These are phyloP conservation scores for Aplochiton taeniatus DNA, from an alignment of 2,797 vertebrate species.

Conservation along the genomic window DNA sequence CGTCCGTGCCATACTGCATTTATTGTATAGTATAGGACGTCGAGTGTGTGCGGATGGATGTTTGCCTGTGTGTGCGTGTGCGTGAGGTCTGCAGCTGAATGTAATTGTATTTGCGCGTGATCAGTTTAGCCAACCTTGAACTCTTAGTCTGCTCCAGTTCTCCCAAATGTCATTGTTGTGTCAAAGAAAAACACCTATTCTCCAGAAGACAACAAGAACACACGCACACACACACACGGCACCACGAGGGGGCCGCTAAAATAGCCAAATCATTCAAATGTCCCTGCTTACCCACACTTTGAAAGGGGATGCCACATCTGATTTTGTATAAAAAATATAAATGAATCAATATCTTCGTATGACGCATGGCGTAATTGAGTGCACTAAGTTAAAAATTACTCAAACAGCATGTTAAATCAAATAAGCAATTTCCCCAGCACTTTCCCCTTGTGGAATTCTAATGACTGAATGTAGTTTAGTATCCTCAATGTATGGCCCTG, in stretches of 20 bases:
- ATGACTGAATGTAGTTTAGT: neutral
- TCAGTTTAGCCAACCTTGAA: slow-evolving; percentile 23
- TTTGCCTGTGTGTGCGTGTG: neutral
- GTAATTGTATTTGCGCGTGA: slow-evolving; percentile 34
- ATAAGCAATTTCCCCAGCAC: neutral
- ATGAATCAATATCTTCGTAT: neutral
- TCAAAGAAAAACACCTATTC: slow-evolving; percentile 10
- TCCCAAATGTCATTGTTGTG: slow-evolving; percentile 22
- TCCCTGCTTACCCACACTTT: too few relatives aligned
- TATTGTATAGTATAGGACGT: neutral
- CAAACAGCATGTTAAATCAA: neutral
- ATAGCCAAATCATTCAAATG: too few relatives aligned
- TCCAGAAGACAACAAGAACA: slow-evolving; percentile 18
- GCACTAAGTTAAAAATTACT: neutral
- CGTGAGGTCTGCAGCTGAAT: slow-evolving; percentile 29
- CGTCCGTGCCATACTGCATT: too few relatives aligned
- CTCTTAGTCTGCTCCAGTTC: slow-evolving; percentile 39
- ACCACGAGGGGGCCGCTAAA: too few relatives aligned
- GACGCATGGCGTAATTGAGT: neutral
- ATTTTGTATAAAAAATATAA: slow-evolving; percentile 3
- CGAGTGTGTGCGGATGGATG: neutral
- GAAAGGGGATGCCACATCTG: too few relatives aligned
- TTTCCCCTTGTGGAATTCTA: neutral
- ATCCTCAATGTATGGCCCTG: neutral
- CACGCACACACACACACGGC: neutral